Base-by-base conservation (phyloP, 1,140 invertebrate genomes). In the Aphidius gifuensis region DNA sequence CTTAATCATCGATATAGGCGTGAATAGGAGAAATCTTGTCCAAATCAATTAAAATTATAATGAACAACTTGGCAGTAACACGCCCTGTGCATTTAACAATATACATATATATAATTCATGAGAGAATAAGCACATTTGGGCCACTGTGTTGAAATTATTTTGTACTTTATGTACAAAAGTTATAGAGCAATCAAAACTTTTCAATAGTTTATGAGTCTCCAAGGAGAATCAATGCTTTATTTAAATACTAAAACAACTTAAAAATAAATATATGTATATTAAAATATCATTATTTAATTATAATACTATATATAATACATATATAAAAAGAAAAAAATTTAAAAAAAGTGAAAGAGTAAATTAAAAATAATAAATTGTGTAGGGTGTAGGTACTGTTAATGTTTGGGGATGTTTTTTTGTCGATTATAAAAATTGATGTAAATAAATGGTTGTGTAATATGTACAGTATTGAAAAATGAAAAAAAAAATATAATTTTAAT, bases 21-120 rank as follows among this genome's bases (percentile, higher is more conserved):
- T 23, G 39, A 48, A 11, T 11, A 23, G 57, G 39, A 3, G 46
- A 48, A 48, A 5, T 44, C 8, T 3, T 58, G 57, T 48, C 44
- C 32, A 44, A 58, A 58, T 58, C 46, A 58, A 58, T 58, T 58
- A 58, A 58, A 58, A 58, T 58, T 58, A 6, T 48, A 42, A 48
- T 48, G 57, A 58, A 48, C 46, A 48, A 58, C 2, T n/a, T 57
- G 55, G 42, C 11, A 57, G 55, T 23, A 32, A 38, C 9, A 21
- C 9, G 6, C 39, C 9, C 9, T 46, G 42, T 57, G 3, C 9
- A 9, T 23, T 43, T n/a, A 40, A 54, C 39, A 43, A 23, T 11
- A 9, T 11, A 39, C 9, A 54, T 21, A 32, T 8, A 32, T 16
- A 49, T 49, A 49, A 21, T 6, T 8, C 47, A 8, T 11, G 11